Base-by-base conservation (phyloP, 2,888 invertebrate species). In the Zaprionus lineosus region DNA sequence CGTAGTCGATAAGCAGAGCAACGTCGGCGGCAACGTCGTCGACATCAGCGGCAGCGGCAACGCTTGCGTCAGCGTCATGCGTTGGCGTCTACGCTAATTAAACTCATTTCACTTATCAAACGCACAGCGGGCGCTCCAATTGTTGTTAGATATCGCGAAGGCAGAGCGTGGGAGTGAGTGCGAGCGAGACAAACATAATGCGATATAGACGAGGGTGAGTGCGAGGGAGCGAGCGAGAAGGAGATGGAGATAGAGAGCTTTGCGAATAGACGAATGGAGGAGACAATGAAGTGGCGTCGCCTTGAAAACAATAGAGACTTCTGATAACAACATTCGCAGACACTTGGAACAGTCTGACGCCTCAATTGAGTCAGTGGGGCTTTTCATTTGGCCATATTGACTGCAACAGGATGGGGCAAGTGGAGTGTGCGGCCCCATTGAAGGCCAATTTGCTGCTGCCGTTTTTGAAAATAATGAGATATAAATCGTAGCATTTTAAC, bases 51-150 rank as follows among this genome's bases (percentile, higher is more conserved):
- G 19, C 28, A 2, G 28, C 31, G 31, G 2, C n/a, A n/a, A n/a
- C n/a, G n/a, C n/a, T n/a, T n/a, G n/a, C n/a, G n/a, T n/a, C n/a
- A n/a, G n/a, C n/a, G n/a, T n/a, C n/a, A n/a, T n/a, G n/a, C 51
- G 36, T 47, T 44, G 51, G 36, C 52, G 52, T 51, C 59, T 62
- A 63, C 58, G 71, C 71, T 84, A 84, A 78, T 78, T 84, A 82
- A 84, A 84, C 62, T 62, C 83, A 67, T 61, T 84, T 64, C 58
- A 62, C 58, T 85, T 84, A 85, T 78, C 84, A 78, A 44, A 74
- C 71, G 50, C 68, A 62, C 77, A 79, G 64, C 75, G 55, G 50
- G 55, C 15, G 36, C 14, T 15, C 4, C 60, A 73, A 65, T 73
- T 61, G 48, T 57, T 57, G 56, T 68, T 68, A 68, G 57, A 61